These are phyloP conservation scores for Phylloscopus whistleri DNA, from an alignment of 2,113 vertebrate species.

Conservation along the genomic window DNA sequence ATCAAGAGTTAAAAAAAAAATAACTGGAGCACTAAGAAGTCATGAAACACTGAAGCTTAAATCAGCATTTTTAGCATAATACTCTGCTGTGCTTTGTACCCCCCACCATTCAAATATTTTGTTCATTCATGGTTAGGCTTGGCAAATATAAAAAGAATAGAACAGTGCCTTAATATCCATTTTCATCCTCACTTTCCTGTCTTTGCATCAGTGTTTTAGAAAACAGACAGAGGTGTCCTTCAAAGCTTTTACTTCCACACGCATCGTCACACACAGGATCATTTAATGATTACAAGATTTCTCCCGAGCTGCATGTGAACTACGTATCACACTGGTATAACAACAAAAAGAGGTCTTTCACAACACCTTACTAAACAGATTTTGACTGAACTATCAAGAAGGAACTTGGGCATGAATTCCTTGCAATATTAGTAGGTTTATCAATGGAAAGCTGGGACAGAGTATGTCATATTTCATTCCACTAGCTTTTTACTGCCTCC, in stretches of 20 bases:
- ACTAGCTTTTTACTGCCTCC: neutral
- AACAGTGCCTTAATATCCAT: neutral
- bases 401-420: neutral
- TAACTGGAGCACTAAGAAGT: neutral
- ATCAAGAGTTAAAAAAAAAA: neutral
- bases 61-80: neutral
- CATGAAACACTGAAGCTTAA: neutral
- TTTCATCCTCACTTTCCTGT: neutral
- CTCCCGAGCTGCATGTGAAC: neutral
- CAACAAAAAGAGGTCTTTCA: neutral
- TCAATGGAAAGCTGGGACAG: accelerated
- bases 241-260: neutral
- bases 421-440: neutral
- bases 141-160: neutral
- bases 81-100: neutral
- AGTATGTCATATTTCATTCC: neutral
- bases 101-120: neutral
- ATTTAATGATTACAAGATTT: neutral
- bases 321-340: neutral
- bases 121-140: neutral
- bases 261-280: neutral
- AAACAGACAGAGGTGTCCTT: neutral
- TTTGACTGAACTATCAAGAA: neutral
- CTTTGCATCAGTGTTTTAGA: neutral
- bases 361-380: neutral